Conservation (phyloP, 2,113 vertebrate species). For the Crypturellus undulatus region DNA sequence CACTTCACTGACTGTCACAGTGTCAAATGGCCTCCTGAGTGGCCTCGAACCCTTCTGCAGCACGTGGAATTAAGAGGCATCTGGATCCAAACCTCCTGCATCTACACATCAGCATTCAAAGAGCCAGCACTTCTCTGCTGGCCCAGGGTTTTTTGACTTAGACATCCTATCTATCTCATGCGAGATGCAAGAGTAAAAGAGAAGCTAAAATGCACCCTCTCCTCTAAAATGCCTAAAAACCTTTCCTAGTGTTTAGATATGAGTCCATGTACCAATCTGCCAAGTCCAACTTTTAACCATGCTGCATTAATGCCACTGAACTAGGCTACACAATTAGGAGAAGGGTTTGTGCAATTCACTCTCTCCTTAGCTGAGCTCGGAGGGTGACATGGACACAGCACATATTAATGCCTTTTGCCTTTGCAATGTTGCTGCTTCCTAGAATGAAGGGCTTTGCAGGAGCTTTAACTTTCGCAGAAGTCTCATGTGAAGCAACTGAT, state of each 20-base stretch:
- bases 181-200: not conserved
- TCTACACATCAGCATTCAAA: accelerated
- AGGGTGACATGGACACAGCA: not conserved
- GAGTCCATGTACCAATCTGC: not conserved
- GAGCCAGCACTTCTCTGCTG: not conserved
- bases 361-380: not conserved
- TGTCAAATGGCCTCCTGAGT: not conserved
- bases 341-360: not conserved
- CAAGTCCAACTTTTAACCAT: not conserved
- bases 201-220: not conserved
- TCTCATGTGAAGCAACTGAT: not conserved
- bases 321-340: not conserved
- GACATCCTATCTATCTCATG: not conserved
- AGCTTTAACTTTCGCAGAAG: not conserved
- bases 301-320: not conserved
- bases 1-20: not conserved
- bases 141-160: not conserved
- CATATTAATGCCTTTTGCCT: not conserved
- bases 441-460: not conserved
- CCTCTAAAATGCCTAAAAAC: not conserved
- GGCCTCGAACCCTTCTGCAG: not conserved
- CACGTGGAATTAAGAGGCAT: not conserved
- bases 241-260: not conserved
- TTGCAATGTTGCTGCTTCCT: not conserved
- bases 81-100: not conserved